These are phyloP conservation scores for Syngnathus scovelli DNA, from an alignment of 2,113 vertebrate genomes.

Conservation along the genomic window DNA sequence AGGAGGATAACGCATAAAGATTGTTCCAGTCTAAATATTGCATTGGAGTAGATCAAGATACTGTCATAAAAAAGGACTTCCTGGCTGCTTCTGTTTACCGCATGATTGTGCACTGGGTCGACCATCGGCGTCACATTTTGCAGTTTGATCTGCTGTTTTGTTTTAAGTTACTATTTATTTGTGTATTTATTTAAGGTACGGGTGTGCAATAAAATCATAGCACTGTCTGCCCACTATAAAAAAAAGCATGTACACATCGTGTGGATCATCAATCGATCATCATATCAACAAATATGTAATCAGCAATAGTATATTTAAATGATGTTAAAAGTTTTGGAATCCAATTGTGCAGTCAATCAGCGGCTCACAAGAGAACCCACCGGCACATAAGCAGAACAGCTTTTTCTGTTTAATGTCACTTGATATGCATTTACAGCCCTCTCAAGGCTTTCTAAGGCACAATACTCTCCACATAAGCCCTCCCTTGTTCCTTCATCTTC, in stretches of 20 bases:
- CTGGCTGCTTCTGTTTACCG: conserved; percentile 32
- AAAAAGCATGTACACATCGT: conserved; percentile 22
- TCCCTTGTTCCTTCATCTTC: conserved; percentile 36
- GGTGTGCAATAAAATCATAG: conserved; percentile 43
- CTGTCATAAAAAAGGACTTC: conserved; percentile 5
- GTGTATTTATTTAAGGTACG: conserved; percentile 61
- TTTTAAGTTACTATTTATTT: conserved; percentile 61
- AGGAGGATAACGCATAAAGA: not conserved
- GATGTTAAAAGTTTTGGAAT: conserved; percentile 11
- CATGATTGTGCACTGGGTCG: conserved; percentile 9
- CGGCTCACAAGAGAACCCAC: not conserved
- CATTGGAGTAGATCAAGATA: conserved; percentile 1
- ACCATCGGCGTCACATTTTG: conserved; percentile 20
- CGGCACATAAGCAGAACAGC: conserved; percentile 8
- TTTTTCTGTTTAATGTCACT: conserved; percentile 34
- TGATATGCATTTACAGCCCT: conserved; percentile 25
- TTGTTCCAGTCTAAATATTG: conserved; percentile 8
- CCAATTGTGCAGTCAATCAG: not conserved
- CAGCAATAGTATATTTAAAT: conserved; percentile 9
- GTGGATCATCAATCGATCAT: not conserved
- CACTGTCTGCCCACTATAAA: conserved; percentile 26
- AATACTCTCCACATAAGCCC: conserved; percentile 42
- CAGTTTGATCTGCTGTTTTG: conserved; percentile 42
- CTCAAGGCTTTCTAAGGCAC: conserved; percentile 51
- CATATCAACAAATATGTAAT: not conserved